Evolutionary conservation across 2,113 vertebrate species (phyloP).

Genomic region (Bungarus multicinctus): DNA sequence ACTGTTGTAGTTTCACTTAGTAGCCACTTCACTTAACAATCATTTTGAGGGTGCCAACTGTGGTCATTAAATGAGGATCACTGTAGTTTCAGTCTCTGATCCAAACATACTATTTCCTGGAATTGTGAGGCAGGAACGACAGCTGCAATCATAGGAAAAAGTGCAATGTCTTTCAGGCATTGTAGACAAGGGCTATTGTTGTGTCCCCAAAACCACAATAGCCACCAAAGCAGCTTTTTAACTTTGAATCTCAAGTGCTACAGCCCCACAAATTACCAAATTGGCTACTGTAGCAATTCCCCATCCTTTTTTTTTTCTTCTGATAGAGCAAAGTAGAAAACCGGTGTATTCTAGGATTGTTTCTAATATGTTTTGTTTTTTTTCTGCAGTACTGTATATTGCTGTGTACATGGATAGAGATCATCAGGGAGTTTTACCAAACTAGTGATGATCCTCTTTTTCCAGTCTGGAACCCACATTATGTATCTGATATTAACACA

Average conservation of each 20-base stretch:
- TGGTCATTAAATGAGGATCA: neutral
- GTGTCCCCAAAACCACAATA: neutral
- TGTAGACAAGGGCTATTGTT: neutral
- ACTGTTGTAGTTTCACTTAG: neutral
- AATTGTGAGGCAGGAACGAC: neutral
- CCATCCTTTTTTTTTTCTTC: neutral
- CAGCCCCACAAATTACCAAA: neutral
- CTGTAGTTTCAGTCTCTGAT: neutral
- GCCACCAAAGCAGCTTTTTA: neutral
- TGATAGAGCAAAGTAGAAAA: neutral
- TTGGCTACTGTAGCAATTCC: neutral
- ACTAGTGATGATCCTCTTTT: neutral
- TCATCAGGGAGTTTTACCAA: neutral
- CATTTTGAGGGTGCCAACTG: neutral
- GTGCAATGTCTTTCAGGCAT: neutral
- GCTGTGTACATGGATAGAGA: neutral
- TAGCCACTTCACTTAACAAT: neutral
- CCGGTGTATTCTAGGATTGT: neutral
- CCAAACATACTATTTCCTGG: neutral
- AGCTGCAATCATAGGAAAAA: neutral
- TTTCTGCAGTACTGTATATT: neutral
- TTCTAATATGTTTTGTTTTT: neutral
- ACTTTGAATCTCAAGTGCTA: neutral
- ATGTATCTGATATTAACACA: too few relatives aligned
- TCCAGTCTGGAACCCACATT: too few relatives aligned